Percentiles rank a stretch among this genome's conserved stretches.
Evolutionary conservation across 2,888 invertebrate genomes (phyloP).

Genomic region (Drosophila demipolita): DNA sequence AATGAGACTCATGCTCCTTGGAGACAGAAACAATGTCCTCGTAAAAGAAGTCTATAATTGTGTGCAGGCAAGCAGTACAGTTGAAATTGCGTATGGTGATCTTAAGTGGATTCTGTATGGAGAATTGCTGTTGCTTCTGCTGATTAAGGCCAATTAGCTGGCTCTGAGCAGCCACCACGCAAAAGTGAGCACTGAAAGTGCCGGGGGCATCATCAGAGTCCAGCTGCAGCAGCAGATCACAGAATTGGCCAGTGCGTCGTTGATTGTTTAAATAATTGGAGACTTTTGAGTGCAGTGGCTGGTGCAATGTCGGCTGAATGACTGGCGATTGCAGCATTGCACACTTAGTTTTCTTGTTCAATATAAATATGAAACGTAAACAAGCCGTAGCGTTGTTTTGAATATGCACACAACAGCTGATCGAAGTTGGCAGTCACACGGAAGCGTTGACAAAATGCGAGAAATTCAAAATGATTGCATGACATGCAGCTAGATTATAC

Average conservation of each 20-base stretch:
- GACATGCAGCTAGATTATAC: conserved; percentile 1
- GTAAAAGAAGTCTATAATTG: conserved; percentile 83
- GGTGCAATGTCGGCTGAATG: conserved; percentile 74
- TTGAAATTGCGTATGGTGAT: conserved; percentile 82
- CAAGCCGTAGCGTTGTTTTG: conserved; percentile 18
- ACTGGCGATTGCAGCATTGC: conserved; percentile 44
- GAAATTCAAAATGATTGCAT: not conserved
- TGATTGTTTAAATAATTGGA: conserved; percentile 83
- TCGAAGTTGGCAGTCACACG: conserved; percentile 27
- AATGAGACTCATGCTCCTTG: conserved; percentile 82
- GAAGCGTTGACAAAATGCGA: not conserved
- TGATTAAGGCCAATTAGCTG: conserved; percentile 77
- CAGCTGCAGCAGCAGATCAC: conserved; percentile 77
- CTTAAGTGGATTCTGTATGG: conserved; percentile 83
- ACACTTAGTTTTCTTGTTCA: not conserved
- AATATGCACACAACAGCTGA: conserved; percentile 35
- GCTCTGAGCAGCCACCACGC: conserved; percentile 84
- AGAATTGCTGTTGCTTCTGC: conserved; percentile 82
- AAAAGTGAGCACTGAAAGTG: conserved; percentile 79
- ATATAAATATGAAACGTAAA: conserved; percentile 19
- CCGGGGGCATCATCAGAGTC: conserved; percentile 65
- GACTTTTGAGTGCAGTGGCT: conserved; percentile 83
- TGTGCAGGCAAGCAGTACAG: conserved; percentile 80
- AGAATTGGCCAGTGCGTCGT: conserved; percentile 81
- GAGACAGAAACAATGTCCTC: conserved; percentile 82